Evolutionary conservation across 2,113 vertebrate genomes (phyloP).

Genomic region (pig (Sus scrofa)): T2T-Sscrofa CM000817.6:99248001-99248500

Average conservation of each 20-base stretch:
- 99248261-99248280: neutral
- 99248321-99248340: conserved; percentile 19
- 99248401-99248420: neutral
- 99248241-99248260: conserved; percentile 6
- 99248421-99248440: neutral
- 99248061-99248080: neutral
- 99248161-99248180: conserved; percentile 34
- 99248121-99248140: neutral
- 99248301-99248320: neutral
- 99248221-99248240: neutral
- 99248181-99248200: conserved; percentile 16
- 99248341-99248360: neutral
- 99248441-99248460: neutral
- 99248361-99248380: conserved; percentile 29
- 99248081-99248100: conserved; percentile 39
- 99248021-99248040: conserved; percentile 43
- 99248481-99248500: neutral
- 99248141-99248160: neutral
- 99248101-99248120: conserved; percentile 1
- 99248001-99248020: conserved; percentile 6
- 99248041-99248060: neutral
- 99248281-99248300: neutral
- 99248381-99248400: neutral
- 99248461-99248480: neutral
- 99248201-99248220: neutral